Conservation (phyloP, 2,797 vertebrate species). For the Hemibagrus guttatus region DNA sequence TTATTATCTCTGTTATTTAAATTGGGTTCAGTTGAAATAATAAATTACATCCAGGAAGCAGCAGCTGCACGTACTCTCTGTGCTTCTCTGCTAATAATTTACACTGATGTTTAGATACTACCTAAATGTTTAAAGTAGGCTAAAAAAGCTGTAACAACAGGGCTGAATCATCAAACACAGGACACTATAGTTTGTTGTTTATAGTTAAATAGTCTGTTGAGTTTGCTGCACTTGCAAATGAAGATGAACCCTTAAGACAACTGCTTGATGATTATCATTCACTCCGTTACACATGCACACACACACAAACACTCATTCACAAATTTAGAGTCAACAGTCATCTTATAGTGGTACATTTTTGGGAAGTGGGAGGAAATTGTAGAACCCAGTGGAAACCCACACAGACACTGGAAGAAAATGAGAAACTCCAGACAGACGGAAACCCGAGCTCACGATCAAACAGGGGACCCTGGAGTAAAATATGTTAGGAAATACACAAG, state of each 20-base stretch:
- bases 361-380: background rate
- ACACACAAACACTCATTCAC: background rate
- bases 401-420: background rate
- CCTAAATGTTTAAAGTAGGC: conserved; percentile 20
- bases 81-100: background rate
- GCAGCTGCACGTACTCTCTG: background rate
- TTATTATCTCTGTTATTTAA: background rate
- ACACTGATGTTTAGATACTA: conserved; percentile 5
- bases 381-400: background rate
- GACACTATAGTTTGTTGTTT: background rate
- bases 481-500: background rate
- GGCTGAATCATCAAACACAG: conserved; percentile 19
- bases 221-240: background rate
- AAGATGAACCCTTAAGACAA: background rate
- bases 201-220: background rate
- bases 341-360: background rate
- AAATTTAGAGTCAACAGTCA: background rate
- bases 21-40: background rate
- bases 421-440: background rate
- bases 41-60: background rate
- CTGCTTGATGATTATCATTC: background rate
- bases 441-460: background rate
- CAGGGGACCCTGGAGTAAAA: background rate
- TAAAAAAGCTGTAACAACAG: conserved; percentile 20
- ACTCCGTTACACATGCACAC: background rate